Base-by-base conservation (phyloP, 2,888 invertebrate genomes). In the Ormyrus thymus region DNA sequence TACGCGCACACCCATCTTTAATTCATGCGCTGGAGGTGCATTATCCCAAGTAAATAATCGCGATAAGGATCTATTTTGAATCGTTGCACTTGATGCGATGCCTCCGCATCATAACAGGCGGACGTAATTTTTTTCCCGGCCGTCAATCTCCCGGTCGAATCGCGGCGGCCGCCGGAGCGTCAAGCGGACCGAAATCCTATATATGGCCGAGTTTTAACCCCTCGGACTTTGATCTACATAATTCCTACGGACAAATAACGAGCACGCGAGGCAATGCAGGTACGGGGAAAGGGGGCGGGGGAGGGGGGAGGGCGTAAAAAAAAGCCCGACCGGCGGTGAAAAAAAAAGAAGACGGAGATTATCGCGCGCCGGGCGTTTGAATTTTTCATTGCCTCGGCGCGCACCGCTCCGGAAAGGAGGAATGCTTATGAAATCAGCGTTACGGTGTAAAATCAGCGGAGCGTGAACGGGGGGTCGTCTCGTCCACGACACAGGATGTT, bases 381-480 rank as follows among this genome's bases (percentile, higher is more conserved):
- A 77, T 70, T 80, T 80, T 74, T 72, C 48, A 68, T 68, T 48
- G 56, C 11, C 53, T 53, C 45, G 64, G n/a, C 45, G 58, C 53
- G 64, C 75, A 73, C 51, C 56, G 53, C 76, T 76, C 76, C 79
- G 79, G 78, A 82, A 84, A 84, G 84, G 82, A 84, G 82, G 83
- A 83, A 85, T 86, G 83, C 86, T 86, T 85, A 87, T 85, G 86
- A 86, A 87, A 87, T 87, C 87, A 87, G 84, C 86, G 86, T 86
- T 86, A 88, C 87, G 85, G 83, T 85, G 87, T 86, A 83, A 87
- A 87, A 76, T 81, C 86, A 84, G 74, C 86, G 80, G 84, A 87
- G 86, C 87, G 83, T 87, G 82, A 85, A 86, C 76, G 75, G 81
- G 83, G 84, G 83, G 85, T 82, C 82, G 84, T 83, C 84, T 84